Percentiles rank a stretch among this genome's conserved stretches.
These are phyloP conservation scores for Lutjanus erythropterus DNA, from an alignment of 2,113 vertebrate genomes.

Conservation along the genomic window DNA sequence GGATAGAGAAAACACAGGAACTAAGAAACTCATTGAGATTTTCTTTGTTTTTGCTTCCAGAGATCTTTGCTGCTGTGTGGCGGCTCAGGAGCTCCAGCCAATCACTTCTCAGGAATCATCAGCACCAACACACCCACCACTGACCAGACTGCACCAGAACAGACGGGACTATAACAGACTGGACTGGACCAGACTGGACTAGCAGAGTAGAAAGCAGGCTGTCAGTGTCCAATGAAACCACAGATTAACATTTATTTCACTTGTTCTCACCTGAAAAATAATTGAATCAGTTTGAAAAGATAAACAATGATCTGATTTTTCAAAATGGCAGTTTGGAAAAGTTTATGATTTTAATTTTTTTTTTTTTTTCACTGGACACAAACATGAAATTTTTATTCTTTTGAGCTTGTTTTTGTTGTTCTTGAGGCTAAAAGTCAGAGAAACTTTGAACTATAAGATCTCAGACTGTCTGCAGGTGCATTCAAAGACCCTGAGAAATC, in stretches of 20 bases:
- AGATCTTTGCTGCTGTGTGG: slow-evolving; percentile 38
- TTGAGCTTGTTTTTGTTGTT: background rate
- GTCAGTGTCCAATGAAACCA: background rate
- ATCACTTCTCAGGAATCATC: slow-evolving; percentile 65
- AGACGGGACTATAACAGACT: background rate
- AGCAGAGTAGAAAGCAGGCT: background rate
- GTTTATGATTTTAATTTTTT: no score
- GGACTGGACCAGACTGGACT: background rate
- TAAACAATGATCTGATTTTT: background rate
- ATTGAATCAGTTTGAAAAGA: background rate
- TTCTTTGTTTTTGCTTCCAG: slow-evolving; percentile 17
- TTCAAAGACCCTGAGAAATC: background rate
- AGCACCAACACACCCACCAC: background rate
- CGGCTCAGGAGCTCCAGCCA: slow-evolving; percentile 51
- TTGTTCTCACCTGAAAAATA: background rate
- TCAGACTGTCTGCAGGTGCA: background rate
- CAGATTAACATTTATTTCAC: background rate
- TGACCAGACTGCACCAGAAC: background rate
- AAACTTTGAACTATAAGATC: background rate
- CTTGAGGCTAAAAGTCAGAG: background rate
- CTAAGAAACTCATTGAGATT: background rate
- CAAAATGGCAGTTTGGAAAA: background rate
- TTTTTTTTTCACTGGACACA: background rate
- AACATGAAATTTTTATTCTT: no score
- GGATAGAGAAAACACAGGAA: no score